Percentiles rank a stretch among this genome's conserved stretches.
These are phyloP conservation scores for Shargacucullia verbasci DNA, from an alignment of 2,888 invertebrate species.

Conservation along the genomic window DNA sequence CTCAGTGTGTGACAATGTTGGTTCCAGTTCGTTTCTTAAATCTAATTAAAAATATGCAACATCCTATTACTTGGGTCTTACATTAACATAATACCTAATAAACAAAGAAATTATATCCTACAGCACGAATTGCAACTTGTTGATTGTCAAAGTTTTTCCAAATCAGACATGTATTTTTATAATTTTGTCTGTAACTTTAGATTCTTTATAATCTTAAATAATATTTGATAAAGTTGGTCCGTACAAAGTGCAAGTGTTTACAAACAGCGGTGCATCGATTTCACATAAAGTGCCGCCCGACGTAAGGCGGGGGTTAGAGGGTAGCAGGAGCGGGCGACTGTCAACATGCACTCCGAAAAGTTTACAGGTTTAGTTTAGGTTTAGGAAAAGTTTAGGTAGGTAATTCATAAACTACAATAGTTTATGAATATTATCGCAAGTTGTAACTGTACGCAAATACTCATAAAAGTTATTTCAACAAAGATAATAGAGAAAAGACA, in stretches of 20 bases:
- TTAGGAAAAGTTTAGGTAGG: too few species aligned
- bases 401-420: too few species aligned
- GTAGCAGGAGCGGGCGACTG: constrained; percentile 46
- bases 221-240: constrained; percentile 20
- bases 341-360: constrained; percentile 25
- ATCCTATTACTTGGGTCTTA: background rate
- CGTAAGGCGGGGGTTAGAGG: constrained; percentile 43
- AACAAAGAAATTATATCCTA: background rate
- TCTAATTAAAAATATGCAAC: constrained; percentile 4
- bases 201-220: constrained; percentile 14
- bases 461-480: too few species aligned
- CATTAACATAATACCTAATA: background rate
- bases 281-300: constrained; percentile 82
- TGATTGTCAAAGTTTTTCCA: constrained; percentile 42
- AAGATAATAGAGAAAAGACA: too few species aligned
- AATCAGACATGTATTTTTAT: background rate
- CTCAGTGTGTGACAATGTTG: constrained; percentile 4
- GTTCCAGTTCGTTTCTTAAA: background rate
- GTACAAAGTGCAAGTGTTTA: constrained; percentile 81
- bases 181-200: background rate
- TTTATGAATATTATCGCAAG: too few species aligned
- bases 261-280: constrained; percentile 88
- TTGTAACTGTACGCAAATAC: too few species aligned
- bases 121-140: constrained; percentile 64
- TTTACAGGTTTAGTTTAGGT: constrained; percentile 4